Evolutionary conservation across 2,113 vertebrate genomes (phyloP), one percentile per base, ranked within the genome.

Genomic region (Hoplias malabaricus): DNA sequence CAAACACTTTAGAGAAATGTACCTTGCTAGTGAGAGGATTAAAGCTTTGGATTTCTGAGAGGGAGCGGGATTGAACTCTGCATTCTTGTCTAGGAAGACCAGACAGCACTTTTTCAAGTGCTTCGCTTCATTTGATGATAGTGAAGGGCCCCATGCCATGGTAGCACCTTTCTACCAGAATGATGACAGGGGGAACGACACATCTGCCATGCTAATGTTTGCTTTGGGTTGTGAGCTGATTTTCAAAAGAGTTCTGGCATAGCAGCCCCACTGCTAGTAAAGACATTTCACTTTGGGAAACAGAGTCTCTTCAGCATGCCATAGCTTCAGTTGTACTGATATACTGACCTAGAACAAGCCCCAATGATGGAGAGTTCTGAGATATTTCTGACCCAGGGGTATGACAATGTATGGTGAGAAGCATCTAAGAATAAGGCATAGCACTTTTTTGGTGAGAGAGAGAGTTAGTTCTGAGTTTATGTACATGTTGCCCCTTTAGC

Each of bases 41-140:
- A 91, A 85, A 85, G 78, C 80, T 86, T 23, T 40, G 84, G 88
- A 84, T 88, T 83, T 89, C 85, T 77, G 87, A 87, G 84, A 73
- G 81, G 85, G 82, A 86, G 82, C 77, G 71, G 85, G 82, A 88
- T 87, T 86, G 90, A 89, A 88, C 84, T 80, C 77, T 82, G 79
- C 81, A 87, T 83, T 71, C 81, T 84, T 40, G 84, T 65, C 78
- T 73, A 85, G 88, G 88, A 83, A 86, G 80, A 85, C 80, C 56
- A 62, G 25, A 40, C 25, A 46, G 70, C 48, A 63, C 59, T 21
- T 53, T 79, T 75, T 69, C 29, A 59, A 46, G 25, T 48, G 59
- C 42, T 56, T 69, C 42, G 73, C 76, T 82, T 69, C 46, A 21
- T 80, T 77, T 31, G 82, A 77, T 71, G 77, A 59, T 86, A 42